phyloP scores from a whole-genome alignment of 2,113 vertebrate genomes.

The Rhombomys opimus region DNA sequence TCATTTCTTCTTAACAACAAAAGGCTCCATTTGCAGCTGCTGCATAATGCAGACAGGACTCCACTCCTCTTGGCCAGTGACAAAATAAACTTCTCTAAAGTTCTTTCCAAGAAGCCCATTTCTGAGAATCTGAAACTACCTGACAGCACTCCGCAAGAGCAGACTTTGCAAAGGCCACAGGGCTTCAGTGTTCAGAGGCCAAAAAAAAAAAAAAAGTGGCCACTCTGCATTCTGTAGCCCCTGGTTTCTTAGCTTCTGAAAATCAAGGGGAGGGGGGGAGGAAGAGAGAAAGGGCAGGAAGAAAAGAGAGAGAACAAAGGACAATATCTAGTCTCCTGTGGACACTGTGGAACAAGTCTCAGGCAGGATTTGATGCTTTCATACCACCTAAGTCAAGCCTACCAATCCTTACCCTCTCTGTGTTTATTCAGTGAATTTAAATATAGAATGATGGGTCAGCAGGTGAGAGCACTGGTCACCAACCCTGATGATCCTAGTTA shows the following conservation, averaged over 20 bases:
- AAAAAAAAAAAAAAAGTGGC: not conserved
- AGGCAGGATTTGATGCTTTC: not conserved
- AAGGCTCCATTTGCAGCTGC: not conserved
- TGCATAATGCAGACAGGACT: not conserved
- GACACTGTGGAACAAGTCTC: not conserved
- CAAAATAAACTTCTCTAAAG: not conserved
- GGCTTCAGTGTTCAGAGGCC: not conserved
- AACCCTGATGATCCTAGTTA: not conserved
- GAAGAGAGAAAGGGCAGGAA: too few relatives aligned
- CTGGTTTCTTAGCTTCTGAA: constrained; percentile 10
- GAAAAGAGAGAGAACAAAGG: not conserved
- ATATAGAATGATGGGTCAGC: not conserved
- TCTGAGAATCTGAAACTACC: not conserved
- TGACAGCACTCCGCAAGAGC: not conserved
- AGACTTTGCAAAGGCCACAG: not conserved
- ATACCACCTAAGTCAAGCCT: not conserved
- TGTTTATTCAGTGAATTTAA: not conserved
- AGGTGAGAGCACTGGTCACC: not conserved
- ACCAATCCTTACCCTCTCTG: not conserved
- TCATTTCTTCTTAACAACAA: not conserved
- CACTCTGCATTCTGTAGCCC: not conserved
- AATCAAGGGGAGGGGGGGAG: not conserved
- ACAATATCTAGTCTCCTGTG: not conserved
- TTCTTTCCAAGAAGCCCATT: not conserved
- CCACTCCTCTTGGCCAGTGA: not conserved